Evolutionary conservation across 2,797 vertebrate species (phyloP).

Genomic region (Coracias cyanogaster): DNA sequence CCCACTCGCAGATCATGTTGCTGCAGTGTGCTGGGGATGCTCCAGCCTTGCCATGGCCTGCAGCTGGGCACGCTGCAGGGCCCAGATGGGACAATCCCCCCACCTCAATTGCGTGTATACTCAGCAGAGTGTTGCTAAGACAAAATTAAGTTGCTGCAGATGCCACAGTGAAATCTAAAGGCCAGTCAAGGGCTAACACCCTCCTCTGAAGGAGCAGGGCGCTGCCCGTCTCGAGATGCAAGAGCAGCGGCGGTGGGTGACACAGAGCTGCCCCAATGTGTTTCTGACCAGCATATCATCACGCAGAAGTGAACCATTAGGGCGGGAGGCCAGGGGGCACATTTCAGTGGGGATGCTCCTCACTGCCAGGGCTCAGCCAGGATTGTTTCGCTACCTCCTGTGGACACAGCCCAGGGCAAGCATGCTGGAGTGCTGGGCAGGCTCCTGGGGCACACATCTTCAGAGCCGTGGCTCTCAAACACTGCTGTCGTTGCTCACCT

Average conservation of each 20-base stretch:
- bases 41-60: neutral
- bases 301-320: rapidly evolving
- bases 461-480: neutral
- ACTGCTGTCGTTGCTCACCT: neutral
- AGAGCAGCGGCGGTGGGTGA: rapidly evolving
- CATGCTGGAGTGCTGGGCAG: rapidly evolving
- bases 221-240: rapidly evolving
- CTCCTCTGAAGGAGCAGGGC: neutral
- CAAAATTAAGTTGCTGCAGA: neutral
- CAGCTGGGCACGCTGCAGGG: rapidly evolving
- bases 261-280: neutral
- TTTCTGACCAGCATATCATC: too few relatives aligned
- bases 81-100: rapidly evolving
- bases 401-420: rapidly evolving
- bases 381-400: too few relatives aligned
- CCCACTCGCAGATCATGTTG: rapidly evolving
- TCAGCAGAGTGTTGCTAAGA: neutral
- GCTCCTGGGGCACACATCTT: neutral
- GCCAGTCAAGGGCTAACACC: neutral
- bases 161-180: neutral
- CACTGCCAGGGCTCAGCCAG: neutral
- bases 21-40: neutral
- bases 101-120: rapidly evolving
- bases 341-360: neutral
- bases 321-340: neutral